Percentiles rank a stretch among this genome's conserved stretches.
Conservation (phyloP, 1,140 invertebrate species). For the Drosophila ironensis region DNA sequence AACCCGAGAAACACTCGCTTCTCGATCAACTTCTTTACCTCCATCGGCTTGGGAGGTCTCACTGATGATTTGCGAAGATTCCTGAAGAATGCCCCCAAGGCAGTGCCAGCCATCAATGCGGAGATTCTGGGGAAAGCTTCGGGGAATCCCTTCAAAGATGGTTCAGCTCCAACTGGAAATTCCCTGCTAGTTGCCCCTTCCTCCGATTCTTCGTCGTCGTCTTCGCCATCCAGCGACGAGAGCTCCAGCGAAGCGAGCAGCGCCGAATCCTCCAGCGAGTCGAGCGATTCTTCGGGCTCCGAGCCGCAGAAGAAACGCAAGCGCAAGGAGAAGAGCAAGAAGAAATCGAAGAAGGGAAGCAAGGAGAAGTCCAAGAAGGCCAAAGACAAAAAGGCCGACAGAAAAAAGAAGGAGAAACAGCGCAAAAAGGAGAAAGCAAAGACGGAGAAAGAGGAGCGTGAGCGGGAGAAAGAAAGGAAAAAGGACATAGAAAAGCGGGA, state of each 20-base stretch:
- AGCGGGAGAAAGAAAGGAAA: constrained; percentile 22
- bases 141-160: constrained; percentile 55
- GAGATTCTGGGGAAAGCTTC: constrained; percentile 49
- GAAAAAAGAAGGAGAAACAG: constrained; percentile 30
- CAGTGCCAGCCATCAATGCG: constrained; percentile 74
- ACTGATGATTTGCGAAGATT: constrained; percentile 97
- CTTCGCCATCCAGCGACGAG: constrained; percentile 17
- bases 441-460: constrained; percentile 7
- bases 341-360: constrained; percentile 41
- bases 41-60: constrained; percentile 97
- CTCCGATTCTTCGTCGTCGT: constrained; percentile 15
- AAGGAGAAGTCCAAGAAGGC: constrained; percentile 14
- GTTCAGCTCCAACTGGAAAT: constrained; percentile 3
- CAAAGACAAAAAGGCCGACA: constrained; percentile 41
- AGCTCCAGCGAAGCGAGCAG: constrained; percentile 29
- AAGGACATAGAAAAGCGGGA: constrained; percentile 27
- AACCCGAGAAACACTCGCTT: constrained; percentile 98
- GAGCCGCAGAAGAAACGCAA: constrained; percentile 36
- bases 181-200: not conserved
- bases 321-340: constrained; percentile 45
- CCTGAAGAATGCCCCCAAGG: constrained; percentile 91
- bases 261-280: constrained; percentile 52
- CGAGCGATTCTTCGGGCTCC: constrained; percentile 33
- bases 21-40: constrained; percentile 99
- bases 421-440: constrained; percentile 14